Evolutionary conservation across 1,140 invertebrate genomes (phyloP).

Genomic region (Rhopalosiphum maidis): DNA sequence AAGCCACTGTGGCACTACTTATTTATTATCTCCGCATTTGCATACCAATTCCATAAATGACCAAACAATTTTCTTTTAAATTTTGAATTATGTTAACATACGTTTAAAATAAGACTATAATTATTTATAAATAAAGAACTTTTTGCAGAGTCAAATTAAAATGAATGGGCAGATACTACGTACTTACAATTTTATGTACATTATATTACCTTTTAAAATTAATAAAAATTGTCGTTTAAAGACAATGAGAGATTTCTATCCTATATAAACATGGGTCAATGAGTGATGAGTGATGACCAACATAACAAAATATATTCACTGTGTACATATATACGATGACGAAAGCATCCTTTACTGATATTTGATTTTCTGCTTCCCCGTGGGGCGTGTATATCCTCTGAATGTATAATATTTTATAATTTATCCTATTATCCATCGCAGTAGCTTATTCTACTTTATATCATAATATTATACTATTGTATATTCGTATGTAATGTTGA

Average conservation of each 20-base stretch:
- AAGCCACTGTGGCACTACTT: no score
- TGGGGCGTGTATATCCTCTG: not conserved
- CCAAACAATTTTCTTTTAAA: not conserved
- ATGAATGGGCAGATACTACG: not conserved
- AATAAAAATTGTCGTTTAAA: not conserved
- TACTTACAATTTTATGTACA: not conserved
- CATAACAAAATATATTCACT: constrained; percentile 10
- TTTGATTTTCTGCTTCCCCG: not conserved
- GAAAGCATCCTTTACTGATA: not conserved
- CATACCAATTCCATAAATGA: not conserved
- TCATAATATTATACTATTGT: not conserved
- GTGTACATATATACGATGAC: not conserved
- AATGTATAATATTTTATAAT: not conserved
- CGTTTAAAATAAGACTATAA: not conserved
- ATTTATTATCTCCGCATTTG: not conserved
- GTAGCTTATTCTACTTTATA: not conserved
- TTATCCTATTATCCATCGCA: not conserved
- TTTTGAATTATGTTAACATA: not conserved
- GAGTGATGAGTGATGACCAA: not conserved
- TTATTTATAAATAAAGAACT: not conserved
- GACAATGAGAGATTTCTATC: not conserved
- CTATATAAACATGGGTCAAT: not conserved
- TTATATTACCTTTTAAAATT: not conserved
- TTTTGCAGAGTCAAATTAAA: not conserved
- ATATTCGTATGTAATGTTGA: not conserved